Base-by-base conservation (phyloP, 1,140 invertebrate genomes). In the Steinernema feltiae region DNA sequence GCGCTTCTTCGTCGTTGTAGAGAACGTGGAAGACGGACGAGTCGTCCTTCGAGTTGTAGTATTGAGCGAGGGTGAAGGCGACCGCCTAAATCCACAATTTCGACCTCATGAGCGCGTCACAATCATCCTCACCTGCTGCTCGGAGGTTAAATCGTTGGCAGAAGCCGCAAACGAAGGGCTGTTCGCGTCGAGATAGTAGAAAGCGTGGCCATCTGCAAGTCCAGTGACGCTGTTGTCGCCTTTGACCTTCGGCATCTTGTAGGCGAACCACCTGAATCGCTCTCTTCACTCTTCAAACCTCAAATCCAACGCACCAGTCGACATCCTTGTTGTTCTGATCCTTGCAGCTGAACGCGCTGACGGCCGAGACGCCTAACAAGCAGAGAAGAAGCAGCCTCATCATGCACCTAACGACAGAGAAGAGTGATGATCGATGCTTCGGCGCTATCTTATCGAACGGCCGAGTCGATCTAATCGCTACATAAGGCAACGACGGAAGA, bases 31-130 rank as follows among this genome's bases (percentile, higher is more conserved):
- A 77, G 17, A 80, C 31, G 29, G 31, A 70, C 21, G 69, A n/a
- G n/a, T n/a, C n/a, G n/a, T n/a, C n/a, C n/a, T n/a, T n/a, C n/a
- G n/a, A n/a, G n/a, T n/a, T n/a, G 41, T 81, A 81, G 46, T 78
- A 81, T 74, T 80, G 80, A 29, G 74, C 31, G 30, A 81, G 78
- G 32, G 80, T 81, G 70, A 78, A 78, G 15, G 79, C 80, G 70
- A 81, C 71, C 27, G 80, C 80, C 79, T 81, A 46, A 21, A 79
- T 77, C 29, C n/a, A 46, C 7, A n/a, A 46, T n/a, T 46, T 7
- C n/a, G 41, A 12, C 7, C 41, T 46, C 7, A 7, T 24, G 21
- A 24, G 63, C 15, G 29, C 0, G 12, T 70, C 48, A 1, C 32
- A 74, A 74, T 12, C 30, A 71, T n/a, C 0, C 27, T 48, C 73